Base-by-base conservation (phyloP, 2,797 vertebrate species). In the Myotis findleyi region DNA sequence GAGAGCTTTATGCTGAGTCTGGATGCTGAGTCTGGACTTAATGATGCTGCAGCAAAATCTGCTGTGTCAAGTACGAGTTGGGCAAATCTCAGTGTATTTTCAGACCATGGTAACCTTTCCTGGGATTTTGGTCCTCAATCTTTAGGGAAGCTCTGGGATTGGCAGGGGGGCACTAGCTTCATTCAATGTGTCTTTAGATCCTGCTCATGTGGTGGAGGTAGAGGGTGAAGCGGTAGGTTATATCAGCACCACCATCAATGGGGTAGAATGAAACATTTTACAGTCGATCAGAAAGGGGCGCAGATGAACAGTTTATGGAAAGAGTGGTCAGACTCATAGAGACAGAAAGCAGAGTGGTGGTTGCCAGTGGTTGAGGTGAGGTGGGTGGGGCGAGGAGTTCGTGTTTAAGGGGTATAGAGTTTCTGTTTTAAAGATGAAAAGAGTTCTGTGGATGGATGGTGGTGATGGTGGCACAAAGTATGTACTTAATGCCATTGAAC, bases 171-270 rank as follows among this genome's bases (percentile, higher is more conserved):
- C 53, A 82, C n/a, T 38, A 72, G 66, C 53, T 91, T 27, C 18
- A 47, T 76, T 41, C 51, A 3, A 73, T 47, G 77, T 49, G 7
- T 72, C 57, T 69, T 3, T 53, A 33, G 33, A 23, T 57, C 20
- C 38, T 38, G 17, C 18, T 68, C 30, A 69, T 16, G 4, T 2
- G 23, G 57, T 16, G 51, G 38, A n/a, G 27, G 49, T 9, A 23
- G 11, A 1, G 8, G 68, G 27, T 36, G 49, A 44, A 17, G 17
- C 0, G 2, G 20, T 0, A 10, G 68, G 41, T 41, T 66, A 4
- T 6, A 7, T 38, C 21, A 38, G 53, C 5, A 0, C 38, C 30
- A 83, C 7, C 0, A 0, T 77, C 25, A 14, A 23, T 2, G 47
- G 33, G 36, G 55, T 5, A 11, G 72, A 59, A 77, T 0, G 7